A percentile compares a stretch with the other conserved stretches of the same genome.
Evolutionary conservation across 1,140 invertebrate genomes (phyloP).

Genomic region (Mactra quadrangularis): DNA sequence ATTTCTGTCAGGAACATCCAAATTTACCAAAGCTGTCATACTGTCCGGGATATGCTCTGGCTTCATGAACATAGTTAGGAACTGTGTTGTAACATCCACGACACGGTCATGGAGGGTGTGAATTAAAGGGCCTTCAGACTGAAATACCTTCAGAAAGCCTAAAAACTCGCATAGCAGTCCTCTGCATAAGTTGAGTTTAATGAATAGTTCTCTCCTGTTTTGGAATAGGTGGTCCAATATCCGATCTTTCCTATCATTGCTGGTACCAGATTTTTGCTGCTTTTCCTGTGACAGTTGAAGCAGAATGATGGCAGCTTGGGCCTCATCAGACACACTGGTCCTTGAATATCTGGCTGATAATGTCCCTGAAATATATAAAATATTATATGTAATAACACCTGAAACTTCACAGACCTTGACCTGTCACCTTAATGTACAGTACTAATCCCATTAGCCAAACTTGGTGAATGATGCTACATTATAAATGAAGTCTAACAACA

Average conservation of each 20-base stretch:
- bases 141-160: background rate
- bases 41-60: constrained; percentile 41
- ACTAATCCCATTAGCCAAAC: too few relatives aligned
- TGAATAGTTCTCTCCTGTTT: background rate
- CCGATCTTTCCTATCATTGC: constrained; percentile 18
- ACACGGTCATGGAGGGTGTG: constrained; percentile 8
- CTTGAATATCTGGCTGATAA: constrained; percentile 7
- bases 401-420: background rate
- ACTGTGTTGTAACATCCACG: background rate
- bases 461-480: too few relatives aligned
- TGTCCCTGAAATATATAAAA: constrained; percentile 16
- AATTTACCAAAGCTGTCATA: constrained; percentile 31
- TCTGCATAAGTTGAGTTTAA: constrained; percentile 1
- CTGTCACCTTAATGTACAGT: too few relatives aligned
- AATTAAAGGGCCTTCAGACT: constrained; percentile 24
- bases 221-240: constrained; percentile 11
- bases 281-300: constrained; percentile 33
- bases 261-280: constrained; percentile 29
- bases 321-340: constrained; percentile 40
- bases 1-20: constrained; percentile 47
- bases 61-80: constrained; percentile 35
- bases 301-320: constrained; percentile 31
- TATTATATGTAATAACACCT: background rate
- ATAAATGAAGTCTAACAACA: too few relatives aligned
- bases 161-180: background rate